Evolutionary conservation across 2,888 invertebrate species (phyloP).

Genomic region (Amiota communis): DNA sequence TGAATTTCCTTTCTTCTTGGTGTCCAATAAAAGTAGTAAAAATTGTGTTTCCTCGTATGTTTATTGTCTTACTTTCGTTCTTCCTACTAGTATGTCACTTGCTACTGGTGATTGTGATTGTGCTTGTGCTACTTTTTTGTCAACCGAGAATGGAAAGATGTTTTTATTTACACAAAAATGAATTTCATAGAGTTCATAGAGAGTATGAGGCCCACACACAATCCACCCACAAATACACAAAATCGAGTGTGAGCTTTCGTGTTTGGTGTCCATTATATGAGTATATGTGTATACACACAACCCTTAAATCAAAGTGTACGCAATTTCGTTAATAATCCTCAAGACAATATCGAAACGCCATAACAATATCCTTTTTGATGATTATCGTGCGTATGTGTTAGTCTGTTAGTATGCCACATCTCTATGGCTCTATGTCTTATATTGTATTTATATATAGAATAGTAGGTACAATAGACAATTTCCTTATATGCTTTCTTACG

Average conservation of each 20-base stretch:
- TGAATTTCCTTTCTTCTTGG: neutral
- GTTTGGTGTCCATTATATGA: conserved; percentile 52
- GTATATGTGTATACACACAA: conserved; percentile 46
- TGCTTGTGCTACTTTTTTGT: conserved; percentile 1
- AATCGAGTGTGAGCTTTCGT: conserved; percentile 48
- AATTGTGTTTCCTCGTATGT: conserved; percentile 19
- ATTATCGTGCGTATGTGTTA: conserved; percentile 62
- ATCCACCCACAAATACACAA: conserved; percentile 15
- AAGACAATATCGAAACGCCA: conserved; percentile 72
- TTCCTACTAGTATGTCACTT: neutral
- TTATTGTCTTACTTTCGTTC: conserved; percentile 16
- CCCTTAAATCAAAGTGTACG: conserved; percentile 71
- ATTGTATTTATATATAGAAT: neutral
- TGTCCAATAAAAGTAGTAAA: conserved; percentile 29
- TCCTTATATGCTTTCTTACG: conserved; percentile 13
- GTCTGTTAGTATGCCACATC: neutral
- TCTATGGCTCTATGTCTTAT: conserved; percentile 24
- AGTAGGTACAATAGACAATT: conserved; percentile 18
- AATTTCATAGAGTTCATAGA: no score
- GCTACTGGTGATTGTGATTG: neutral
- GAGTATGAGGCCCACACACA: neutral
- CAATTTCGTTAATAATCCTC: conserved; percentile 72
- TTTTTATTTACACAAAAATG: conserved; percentile 52
- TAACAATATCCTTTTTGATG: conserved; percentile 72
- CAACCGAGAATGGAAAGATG: conserved; percentile 42